Conservation (phyloP, 2,113 vertebrate species). For the Actinemys pallida region DNA sequence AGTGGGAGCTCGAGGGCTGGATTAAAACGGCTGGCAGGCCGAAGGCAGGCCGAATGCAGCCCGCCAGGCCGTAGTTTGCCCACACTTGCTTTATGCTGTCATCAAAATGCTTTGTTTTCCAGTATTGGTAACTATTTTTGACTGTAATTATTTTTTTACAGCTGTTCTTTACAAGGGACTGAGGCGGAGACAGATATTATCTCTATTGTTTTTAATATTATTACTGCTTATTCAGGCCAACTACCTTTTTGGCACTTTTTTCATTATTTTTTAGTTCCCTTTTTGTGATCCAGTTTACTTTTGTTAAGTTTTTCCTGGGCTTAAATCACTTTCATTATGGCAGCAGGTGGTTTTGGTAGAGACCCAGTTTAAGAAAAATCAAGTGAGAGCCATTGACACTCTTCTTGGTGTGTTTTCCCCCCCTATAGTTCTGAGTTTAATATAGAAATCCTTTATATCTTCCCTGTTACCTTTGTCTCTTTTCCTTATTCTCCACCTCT, state of each 20-base stretch:
- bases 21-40: too few species aligned
- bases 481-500: background rate
- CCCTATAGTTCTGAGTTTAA: background rate
- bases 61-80: too few species aligned
- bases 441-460: background rate
- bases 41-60: too few species aligned
- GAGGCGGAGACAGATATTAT: background rate
- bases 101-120: background rate
- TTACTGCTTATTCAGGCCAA: background rate
- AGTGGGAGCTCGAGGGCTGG: too few species aligned
- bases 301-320: background rate
- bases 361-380: background rate
- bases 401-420: too few species aligned
- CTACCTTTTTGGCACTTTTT: background rate
- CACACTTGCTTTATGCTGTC: background rate
- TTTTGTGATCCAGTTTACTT: background rate
- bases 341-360: background rate
- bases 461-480: background rate
- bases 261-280: background rate
- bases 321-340: background rate
- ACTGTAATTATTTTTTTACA: background rate
- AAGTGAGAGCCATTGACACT: background rate
- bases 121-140: background rate
- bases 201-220: background rate
- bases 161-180: background rate